Conservation (phyloP, 2,797 vertebrate genomes). For the Forpus xanthops region DNA sequence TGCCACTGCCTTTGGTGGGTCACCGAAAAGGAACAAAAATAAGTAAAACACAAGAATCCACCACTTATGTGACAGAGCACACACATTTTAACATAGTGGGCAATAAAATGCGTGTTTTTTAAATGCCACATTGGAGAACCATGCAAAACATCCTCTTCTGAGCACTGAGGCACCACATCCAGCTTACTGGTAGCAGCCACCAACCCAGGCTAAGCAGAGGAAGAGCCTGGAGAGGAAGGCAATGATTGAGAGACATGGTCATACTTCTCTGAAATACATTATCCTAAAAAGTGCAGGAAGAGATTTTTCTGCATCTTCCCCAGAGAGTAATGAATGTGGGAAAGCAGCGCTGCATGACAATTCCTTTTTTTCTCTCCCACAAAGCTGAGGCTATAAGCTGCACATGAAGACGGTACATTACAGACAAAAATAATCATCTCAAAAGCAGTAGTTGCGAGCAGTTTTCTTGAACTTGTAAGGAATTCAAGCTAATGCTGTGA, state of each 20-base stretch:
- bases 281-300: background rate
- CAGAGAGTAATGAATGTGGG: background rate
- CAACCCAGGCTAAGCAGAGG: background rate
- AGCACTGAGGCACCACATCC: background rate
- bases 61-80: background rate
- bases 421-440: background rate
- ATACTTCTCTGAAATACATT: background rate
- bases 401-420: rapidly evolving
- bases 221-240: background rate
- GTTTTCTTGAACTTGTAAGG: background rate
- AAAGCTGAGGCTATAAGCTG: background rate
- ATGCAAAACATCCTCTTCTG: background rate
- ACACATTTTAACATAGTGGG: background rate
- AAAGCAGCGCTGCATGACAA: background rate
- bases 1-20: background rate
- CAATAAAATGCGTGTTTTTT: background rate
- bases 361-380: background rate
- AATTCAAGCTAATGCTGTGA: background rate
- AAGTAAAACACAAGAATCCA: background rate
- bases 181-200: background rate
- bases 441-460: background rate
- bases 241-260: background rate
- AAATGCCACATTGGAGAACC: background rate
- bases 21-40: background rate
- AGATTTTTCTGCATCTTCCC: background rate